phyloP scores from a whole-genome alignment of 23 tunicate genomes.

The Ascidia mentula region DNA sequence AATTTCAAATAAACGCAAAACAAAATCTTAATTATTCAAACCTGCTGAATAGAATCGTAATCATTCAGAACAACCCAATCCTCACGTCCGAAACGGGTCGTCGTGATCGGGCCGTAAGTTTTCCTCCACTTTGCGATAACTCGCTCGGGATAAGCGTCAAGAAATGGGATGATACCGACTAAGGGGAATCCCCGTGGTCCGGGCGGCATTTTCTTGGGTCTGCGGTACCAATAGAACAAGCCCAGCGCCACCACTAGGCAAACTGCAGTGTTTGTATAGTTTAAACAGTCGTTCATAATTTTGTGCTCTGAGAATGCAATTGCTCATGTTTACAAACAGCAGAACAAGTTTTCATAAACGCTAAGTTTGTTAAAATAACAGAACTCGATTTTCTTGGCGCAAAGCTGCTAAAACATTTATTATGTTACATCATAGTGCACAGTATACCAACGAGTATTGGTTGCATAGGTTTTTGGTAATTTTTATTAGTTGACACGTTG shows the following conservation, averaged over 20 bases:
- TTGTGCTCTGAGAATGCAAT: neutral
- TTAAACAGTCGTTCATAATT: neutral
- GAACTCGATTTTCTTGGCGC: no score
- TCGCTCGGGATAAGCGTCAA: neutral
- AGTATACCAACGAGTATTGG: no score
- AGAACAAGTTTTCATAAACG: no score
- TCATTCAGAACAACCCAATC: neutral
- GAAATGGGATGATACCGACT: neutral
- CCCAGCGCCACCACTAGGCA: neutral
- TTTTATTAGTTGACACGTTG: no score
- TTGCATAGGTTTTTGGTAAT: no score
- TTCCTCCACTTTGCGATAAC: neutral
- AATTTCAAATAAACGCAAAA: neutral
- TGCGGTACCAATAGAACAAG: neutral
- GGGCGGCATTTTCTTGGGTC: neutral
- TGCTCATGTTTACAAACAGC: no score
- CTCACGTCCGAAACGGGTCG: neutral
- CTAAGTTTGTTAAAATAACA: no score
- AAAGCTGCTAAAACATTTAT: no score
- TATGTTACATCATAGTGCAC: no score
- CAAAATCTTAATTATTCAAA: neutral
- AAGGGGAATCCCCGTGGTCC: neutral
- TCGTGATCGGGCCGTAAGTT: neutral
- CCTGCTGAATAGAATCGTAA: neutral
- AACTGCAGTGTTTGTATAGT: neutral